phyloP scores from a whole-genome alignment of 2,888 invertebrate genomes.

The Melipona bicolor region DNA sequence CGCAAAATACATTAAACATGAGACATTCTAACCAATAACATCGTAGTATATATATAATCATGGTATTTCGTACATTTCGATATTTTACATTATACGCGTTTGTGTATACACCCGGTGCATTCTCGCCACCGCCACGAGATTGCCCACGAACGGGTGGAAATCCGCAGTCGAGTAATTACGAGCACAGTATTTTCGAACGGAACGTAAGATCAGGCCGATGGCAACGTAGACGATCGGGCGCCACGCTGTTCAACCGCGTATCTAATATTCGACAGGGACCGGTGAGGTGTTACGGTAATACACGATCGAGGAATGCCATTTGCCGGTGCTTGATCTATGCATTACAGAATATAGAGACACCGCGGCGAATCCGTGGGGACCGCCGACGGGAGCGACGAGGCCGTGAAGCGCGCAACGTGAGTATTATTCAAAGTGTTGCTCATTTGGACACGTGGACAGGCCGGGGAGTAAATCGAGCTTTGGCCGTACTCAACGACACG shows the following conservation, averaged over 20 bases:
- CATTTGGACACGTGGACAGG: conserved; percentile 76
- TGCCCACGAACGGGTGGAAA: background rate
- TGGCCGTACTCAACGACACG: conserved; percentile 80
- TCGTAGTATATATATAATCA: no score
- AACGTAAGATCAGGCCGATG: conserved; percentile 15
- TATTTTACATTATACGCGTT: no score
- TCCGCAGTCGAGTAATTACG: no score
- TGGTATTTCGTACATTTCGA: no score
- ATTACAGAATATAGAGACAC: conserved; percentile 70
- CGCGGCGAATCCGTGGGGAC: conserved; percentile 58
- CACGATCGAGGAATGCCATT: conserved; percentile 68
- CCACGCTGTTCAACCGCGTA: conserved; percentile 44
- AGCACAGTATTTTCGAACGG: background rate
- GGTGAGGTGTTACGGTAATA: conserved; percentile 68
- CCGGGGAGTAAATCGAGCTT: conserved; percentile 75
- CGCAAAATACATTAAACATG: no score
- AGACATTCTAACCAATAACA: no score
- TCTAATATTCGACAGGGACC: conserved; percentile 68
- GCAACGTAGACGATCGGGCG: conserved; percentile 34
- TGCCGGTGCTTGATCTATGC: conserved; percentile 72
- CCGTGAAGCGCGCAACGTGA: conserved; percentile 54
- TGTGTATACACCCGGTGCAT: no score
- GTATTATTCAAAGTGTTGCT: conserved; percentile 81
- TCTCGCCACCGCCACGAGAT: no score
- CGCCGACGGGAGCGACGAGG: conserved; percentile 7